These are phyloP conservation scores for Conus ventricosus DNA, from an alignment of 1,140 invertebrate genomes.

Conservation along the genomic window DNA sequence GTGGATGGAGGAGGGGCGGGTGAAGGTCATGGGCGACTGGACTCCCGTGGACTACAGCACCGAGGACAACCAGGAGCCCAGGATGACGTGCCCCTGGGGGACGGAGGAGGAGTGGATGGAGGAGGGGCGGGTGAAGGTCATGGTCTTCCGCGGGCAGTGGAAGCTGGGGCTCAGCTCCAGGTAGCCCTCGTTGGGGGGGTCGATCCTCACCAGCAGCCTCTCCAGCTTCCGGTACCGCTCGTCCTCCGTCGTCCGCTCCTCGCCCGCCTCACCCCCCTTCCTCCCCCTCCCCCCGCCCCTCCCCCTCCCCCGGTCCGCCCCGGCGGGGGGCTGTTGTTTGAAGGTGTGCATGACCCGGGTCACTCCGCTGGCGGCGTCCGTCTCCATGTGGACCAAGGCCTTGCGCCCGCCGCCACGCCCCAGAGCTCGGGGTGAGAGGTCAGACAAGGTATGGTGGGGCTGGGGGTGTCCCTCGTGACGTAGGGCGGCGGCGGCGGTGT, in stretches of 20 bases:
- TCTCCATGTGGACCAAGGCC: slow-evolving; percentile 57
- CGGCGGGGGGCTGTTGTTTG: slow-evolving; percentile 40
- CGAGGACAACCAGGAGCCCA: background rate
- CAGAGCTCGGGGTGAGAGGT: background rate
- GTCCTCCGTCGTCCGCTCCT: slow-evolving; percentile 38
- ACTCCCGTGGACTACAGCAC: no score
- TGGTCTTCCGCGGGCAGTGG: slow-evolving; percentile 1
- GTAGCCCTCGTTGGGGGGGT: slow-evolving; percentile 44
- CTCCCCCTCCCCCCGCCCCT: background rate
- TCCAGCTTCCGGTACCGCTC: slow-evolving; percentile 47
- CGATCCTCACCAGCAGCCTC: slow-evolving; percentile 37
- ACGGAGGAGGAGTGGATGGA: background rate
- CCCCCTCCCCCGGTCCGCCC: background rate
- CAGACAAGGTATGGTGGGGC: background rate
- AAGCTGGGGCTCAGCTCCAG: slow-evolving; percentile 54
- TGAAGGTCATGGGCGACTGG: no score
- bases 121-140: background rate
- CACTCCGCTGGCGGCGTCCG: slow-evolving; percentile 43
- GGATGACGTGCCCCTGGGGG: background rate
- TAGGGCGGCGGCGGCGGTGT: background rate
- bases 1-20: no score
- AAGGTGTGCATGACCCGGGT: slow-evolving; percentile 61
- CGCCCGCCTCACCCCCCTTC: slow-evolving; percentile 12
- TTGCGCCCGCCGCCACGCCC: slow-evolving; percentile 18
- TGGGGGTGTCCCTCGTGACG: background rate